Percentiles rank a stretch among this genome's conserved stretches.
Conservation (phyloP, 1,140 invertebrate species). For the Branchinecta lynchi region DNA sequence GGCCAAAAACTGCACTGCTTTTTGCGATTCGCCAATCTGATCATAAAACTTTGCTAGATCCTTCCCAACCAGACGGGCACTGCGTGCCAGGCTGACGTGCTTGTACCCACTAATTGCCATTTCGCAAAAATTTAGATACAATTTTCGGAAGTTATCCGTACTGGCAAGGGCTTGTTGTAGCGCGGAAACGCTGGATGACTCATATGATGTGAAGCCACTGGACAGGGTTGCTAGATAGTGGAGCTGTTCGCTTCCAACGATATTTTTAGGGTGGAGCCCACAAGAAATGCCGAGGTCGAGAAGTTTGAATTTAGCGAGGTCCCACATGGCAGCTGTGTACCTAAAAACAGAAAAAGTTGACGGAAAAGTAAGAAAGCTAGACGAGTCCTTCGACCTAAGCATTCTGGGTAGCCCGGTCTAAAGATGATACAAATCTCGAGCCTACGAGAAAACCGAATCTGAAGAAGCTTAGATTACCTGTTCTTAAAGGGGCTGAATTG, state of each 20-base stretch:
- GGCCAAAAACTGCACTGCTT: conserved; percentile 69
- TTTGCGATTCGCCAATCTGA: conserved; percentile 63
- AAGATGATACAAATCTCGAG: too few relatives aligned
- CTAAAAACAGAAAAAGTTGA: neutral
- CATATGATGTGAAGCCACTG: neutral
- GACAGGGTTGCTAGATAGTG: neutral
- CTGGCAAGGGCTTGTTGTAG: neutral
- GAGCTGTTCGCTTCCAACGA: neutral
- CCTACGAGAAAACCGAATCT: too few relatives aligned
- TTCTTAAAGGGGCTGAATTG: too few relatives aligned
- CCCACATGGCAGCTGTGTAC: neutral
- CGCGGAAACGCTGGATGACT: neutral
- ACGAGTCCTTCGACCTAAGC: too few relatives aligned
- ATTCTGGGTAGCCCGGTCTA: too few relatives aligned
- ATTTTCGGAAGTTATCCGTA: neutral
- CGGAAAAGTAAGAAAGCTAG: too few relatives aligned
- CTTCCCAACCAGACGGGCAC: conserved; percentile 67
- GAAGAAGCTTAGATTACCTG: too few relatives aligned
- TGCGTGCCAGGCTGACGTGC: conserved; percentile 70
- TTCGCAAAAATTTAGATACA: conserved; percentile 63
- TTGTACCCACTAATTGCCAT: conserved; percentile 92
- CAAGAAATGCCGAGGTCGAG: neutral
- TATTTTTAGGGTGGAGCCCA: neutral
- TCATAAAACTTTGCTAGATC: conserved; percentile 81
- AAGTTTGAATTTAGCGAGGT: neutral